Conservation (phyloP, 30 jellyfish, hydroid and myxozoan genomes). For the Cassiopea andromeda region DNA sequence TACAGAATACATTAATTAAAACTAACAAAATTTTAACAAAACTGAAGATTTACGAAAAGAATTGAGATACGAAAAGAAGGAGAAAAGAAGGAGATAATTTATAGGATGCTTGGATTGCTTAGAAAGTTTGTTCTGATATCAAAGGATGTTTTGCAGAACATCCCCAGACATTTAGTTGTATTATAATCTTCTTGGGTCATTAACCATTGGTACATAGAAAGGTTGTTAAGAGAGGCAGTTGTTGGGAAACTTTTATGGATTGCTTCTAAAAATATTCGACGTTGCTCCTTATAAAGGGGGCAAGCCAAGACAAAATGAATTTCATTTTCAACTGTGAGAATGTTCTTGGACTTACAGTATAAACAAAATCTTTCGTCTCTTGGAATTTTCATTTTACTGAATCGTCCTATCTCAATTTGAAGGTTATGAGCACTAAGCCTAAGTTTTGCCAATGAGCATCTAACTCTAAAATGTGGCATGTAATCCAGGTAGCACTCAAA, state of each 20-base stretch:
- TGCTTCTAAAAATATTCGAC: conserved; percentile 6
- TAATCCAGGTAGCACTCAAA: conserved; percentile 45
- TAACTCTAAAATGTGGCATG: conserved; percentile 11
- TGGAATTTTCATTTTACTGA: conserved; percentile 40
- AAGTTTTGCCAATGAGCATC: conserved; percentile 32
- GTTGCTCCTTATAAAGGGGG: conserved; percentile 34
- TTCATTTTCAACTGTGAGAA: conserved; percentile 38
- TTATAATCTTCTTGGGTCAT: no score
- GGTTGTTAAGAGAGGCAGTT: conserved; percentile 23
- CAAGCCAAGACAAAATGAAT: conserved; percentile 22
- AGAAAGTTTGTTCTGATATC: no score
- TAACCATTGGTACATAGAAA: background rate
- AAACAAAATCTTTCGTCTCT: conserved; percentile 52
- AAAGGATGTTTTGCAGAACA: no score
- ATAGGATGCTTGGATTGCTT: no score
- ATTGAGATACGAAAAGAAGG: no score
- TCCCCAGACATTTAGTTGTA: no score
- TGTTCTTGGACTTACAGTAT: conserved; percentile 11
- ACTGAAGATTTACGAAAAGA: no score
- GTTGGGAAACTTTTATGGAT: conserved; percentile 14
- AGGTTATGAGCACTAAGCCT: conserved; percentile 37
- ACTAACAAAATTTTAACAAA: no score
- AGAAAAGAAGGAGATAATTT: no score
- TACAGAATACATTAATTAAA: no score
- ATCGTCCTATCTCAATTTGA: conserved; percentile 48